These are phyloP conservation scores for Tinamus guttatus DNA, from an alignment of 2,113 vertebrate genomes.

Conservation along the genomic window DNA sequence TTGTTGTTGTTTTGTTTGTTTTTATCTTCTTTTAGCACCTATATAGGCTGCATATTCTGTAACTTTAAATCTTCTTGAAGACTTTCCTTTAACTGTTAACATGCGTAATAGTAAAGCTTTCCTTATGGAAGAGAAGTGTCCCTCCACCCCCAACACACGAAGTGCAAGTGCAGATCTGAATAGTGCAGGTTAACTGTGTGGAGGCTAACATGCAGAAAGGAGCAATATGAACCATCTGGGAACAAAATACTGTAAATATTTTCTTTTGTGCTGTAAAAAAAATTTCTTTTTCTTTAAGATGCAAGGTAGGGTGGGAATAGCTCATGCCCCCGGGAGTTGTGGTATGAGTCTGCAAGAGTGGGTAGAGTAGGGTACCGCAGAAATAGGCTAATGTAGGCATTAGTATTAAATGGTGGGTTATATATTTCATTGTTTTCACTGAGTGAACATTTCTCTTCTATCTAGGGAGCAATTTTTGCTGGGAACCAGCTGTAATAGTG, in stretches of 20 bases:
- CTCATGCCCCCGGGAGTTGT: too few relatives aligned
- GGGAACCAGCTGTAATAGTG: background rate
- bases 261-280: too few relatives aligned
- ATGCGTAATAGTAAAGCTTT: background rate
- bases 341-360: background rate
- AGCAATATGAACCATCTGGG: background rate
- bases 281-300: background rate
- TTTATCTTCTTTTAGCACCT: background rate
- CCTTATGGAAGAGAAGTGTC: background rate
- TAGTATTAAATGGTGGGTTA: background rate
- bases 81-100: background rate
- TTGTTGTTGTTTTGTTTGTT: too few relatives aligned
- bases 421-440: background rate
- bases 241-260: too few relatives aligned
- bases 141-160: fast-evolving
- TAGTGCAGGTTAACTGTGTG: background rate
- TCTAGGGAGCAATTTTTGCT: background rate
- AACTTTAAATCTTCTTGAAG: background rate
- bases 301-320: background rate
- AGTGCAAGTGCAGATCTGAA: background rate
- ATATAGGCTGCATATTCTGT: background rate
- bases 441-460: background rate
- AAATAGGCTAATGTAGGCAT: background rate
- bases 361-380: background rate
- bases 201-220: background rate